phyloP scores from a whole-genome alignment of 2,888 invertebrate genomes.

The Aphidoletes aphidimyza region DNA sequence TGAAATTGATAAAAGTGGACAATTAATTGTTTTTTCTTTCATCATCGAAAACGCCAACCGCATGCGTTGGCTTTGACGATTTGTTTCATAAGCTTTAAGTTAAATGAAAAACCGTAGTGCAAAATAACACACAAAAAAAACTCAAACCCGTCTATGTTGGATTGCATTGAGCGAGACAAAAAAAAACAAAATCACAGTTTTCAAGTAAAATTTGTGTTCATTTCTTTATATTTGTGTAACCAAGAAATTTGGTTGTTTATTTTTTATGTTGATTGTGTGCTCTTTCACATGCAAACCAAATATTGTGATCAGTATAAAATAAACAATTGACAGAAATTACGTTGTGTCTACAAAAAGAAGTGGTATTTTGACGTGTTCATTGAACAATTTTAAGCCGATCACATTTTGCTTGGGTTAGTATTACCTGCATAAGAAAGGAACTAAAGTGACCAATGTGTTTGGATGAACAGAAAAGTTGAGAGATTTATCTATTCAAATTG shows the following conservation, averaged over 20 bases:
- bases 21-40: not conserved
- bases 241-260: not conserved
- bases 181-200: no score
- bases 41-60: not conserved
- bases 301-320: not conserved
- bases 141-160: no score
- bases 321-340: slow-evolving; percentile 9
- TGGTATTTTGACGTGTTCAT: slow-evolving; percentile 3
- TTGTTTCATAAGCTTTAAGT: not conserved
- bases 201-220: no score
- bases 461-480: no score
- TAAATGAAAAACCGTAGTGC: not conserved
- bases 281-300: not conserved
- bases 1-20: not conserved
- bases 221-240: no score
- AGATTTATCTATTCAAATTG: no score
- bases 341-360: not conserved
- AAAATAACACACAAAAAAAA: no score
- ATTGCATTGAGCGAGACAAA: no score
- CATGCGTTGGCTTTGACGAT: not conserved
- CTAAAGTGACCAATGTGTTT: no score
- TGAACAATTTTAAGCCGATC: not conserved
- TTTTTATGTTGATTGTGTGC: not conserved
- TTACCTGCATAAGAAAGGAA: not conserved
- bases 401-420: not conserved